A percentile compares a stretch with the other conserved stretches of the same genome.
These are phyloP conservation scores for Dasysyrphus tricinctus DNA, from an alignment of 2,888 invertebrate genomes.

Conservation along the genomic window DNA sequence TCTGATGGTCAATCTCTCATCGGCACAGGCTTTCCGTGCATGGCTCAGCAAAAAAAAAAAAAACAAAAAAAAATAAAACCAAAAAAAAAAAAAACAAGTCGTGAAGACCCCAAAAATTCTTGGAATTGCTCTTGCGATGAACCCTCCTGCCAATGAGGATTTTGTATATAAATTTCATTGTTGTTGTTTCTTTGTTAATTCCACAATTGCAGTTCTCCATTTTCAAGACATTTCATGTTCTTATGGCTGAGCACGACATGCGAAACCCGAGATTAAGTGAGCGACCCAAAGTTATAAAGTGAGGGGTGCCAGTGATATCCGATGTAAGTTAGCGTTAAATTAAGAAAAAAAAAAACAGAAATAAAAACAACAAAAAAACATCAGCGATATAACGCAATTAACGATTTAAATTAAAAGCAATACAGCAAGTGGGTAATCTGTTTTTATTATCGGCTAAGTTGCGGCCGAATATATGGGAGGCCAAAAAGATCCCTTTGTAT, in stretches of 20 bases:
- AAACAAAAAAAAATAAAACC: neutral
- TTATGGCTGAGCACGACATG: conserved; percentile 74
- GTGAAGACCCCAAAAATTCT: conserved; percentile 57
- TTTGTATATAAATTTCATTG: conserved; percentile 6
- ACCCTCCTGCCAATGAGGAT: conserved; percentile 48
- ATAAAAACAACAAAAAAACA: neutral
- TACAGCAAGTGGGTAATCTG: conserved; percentile 58
- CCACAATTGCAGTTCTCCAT: conserved; percentile 61
- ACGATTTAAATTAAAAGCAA: conserved; percentile 71
- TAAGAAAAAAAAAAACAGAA: neutral
- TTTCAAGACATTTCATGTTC: conserved; percentile 71
- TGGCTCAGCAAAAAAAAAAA: conserved; percentile 59
- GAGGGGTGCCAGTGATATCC: conserved; percentile 50
- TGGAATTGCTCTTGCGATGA: conserved; percentile 61
- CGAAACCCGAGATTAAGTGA: conserved; percentile 72
- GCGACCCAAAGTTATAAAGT: conserved; percentile 42
- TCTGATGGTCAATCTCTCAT: conserved; percentile 26
- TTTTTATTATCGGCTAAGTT: conserved; percentile 55
- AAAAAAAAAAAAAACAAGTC: neutral
- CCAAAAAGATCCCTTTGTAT: conserved; percentile 40
- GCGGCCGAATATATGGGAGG: conserved; percentile 20
- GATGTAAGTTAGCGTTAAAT: conserved; percentile 32
- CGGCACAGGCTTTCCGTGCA: conserved; percentile 21
- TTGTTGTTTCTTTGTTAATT: conserved; percentile 7
- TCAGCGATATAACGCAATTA: conserved; percentile 67